Evolutionary conservation across 2,888 invertebrate species (phyloP).

Genomic region (Agrochola lota): DNA sequence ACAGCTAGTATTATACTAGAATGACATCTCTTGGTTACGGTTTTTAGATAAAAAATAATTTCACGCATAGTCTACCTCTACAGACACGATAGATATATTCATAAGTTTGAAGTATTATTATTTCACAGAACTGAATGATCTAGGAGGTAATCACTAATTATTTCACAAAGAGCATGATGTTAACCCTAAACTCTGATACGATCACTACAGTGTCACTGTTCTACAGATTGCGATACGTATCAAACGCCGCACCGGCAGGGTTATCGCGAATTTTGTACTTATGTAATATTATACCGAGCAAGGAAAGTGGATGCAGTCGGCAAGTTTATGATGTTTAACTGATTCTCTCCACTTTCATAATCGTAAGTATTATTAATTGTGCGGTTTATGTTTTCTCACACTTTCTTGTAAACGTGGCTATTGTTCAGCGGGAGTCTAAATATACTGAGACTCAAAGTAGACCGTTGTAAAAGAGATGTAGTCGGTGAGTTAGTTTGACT

Average conservation of each 20-base stretch:
- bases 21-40: too few relatives aligned
- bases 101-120: too few relatives aligned
- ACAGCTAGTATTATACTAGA: too few relatives aligned
- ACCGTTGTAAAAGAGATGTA: not conserved
- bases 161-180: not conserved
- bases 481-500: not conserved
- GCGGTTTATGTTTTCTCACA: constrained; percentile 13
- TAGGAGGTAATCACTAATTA: not conserved
- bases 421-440: not conserved
- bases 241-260: constrained; percentile 37
- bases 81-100: too few relatives aligned
- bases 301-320: constrained; percentile 30
- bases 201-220: constrained; percentile 45
- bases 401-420: constrained; percentile 8
- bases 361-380: constrained; percentile 44
- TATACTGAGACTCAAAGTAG: not conserved
- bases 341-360: constrained; percentile 45
- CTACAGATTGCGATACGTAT: constrained; percentile 40
- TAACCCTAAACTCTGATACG: constrained; percentile 34
- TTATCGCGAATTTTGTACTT: constrained; percentile 44
- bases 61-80: too few relatives aligned
- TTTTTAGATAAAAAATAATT: too few relatives aligned
- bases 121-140: not conserved
- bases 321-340: constrained; percentile 29
- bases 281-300: constrained; percentile 33